Evolutionary conservation across 1,140 invertebrate species (phyloP), one percentile per base, ranked within the genome.

Genomic region (Plodia interpunctella): DNA sequence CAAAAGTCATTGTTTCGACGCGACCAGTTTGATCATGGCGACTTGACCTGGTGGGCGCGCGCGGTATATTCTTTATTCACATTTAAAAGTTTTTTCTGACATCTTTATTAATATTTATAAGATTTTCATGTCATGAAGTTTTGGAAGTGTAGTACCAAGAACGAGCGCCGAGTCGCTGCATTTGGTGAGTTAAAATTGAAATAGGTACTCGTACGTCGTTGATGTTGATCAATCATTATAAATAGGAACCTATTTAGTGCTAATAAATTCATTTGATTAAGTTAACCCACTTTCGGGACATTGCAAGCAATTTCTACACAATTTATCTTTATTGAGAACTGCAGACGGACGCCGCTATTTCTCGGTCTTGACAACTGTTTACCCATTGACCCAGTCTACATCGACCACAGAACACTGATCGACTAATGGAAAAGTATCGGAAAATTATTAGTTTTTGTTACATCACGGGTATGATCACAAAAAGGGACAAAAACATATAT

Each of bases 1-100:
- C 86, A 88, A 87, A 88, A 88, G 66, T 81, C 84, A 87, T 87
- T 87, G 84, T 87, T 87, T 86, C 81, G 76, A 70, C 73, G 74
- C 80, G 80, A 77, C 52, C 86, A 87, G 84, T 88, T 76, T 72
- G 74, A 80, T 77, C 74, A 83, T 79, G 74, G 70, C 75, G 50
- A 76, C 70, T 81, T 78, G 78, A 66, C 72, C 80, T 74, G 60
- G 66, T 74, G 74, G 75, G 68, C 78, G 80, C 72, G 73, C 65
- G 62, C 59, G 67, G 71, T 74, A 67, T 65, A 75, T 78, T 81
- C 72, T 77, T 44, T 44, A 44, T 44, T 15, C 6, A 15, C 13
- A 1, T n/a, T 15, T 58, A 59, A 51, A 68, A 67, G 53, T 75
- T 72, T 70, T 68, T 68, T 70, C 52, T 59, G 20, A 66, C 60